phyloP scores from a whole-genome alignment of 1,140 invertebrate species.

The Bradysia coprophila region DNA sequence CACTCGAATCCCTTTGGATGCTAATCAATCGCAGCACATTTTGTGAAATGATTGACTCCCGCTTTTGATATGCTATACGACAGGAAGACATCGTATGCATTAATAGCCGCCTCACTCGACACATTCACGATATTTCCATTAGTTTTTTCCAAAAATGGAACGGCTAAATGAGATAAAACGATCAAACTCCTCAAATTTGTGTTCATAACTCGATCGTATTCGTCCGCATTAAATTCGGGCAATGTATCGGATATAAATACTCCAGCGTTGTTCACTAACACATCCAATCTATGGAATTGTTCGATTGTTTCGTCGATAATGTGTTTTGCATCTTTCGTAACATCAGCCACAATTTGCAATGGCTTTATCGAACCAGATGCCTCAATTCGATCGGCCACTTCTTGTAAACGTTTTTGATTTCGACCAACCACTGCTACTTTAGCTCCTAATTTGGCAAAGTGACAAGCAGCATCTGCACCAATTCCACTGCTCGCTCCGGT shows the following conservation, averaged over 20 bases:
- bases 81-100: slow-evolving; percentile 55
- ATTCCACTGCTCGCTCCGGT: slow-evolving; percentile 80
- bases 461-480: slow-evolving; percentile 58
- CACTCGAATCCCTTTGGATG: slow-evolving; percentile 33
- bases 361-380: background rate
- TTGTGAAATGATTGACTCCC: slow-evolving; percentile 46
- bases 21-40: slow-evolving; percentile 35
- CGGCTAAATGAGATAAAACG: slow-evolving; percentile 35
- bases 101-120: slow-evolving; percentile 69
- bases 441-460: slow-evolving; percentile 59
- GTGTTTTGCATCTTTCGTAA: slow-evolving; percentile 48
- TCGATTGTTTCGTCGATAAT: slow-evolving; percentile 50
- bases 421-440: slow-evolving; percentile 53
- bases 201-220: slow-evolving; percentile 71
- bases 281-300: slow-evolving; percentile 51
- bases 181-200: slow-evolving; percentile 40
- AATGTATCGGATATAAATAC: slow-evolving; percentile 63
- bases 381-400: slow-evolving; percentile 31
- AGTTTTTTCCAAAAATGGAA: slow-evolving; percentile 61
- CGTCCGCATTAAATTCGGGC: slow-evolving; percentile 61
- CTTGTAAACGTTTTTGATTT: slow-evolving; percentile 37
- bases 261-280: slow-evolving; percentile 78
- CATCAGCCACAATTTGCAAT: slow-evolving; percentile 28
- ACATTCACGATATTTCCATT: slow-evolving; percentile 67
- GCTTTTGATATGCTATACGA: slow-evolving; percentile 78